phyloP scores from a whole-genome alignment of 1,140 invertebrate species.

The Planococcus citri region DNA sequence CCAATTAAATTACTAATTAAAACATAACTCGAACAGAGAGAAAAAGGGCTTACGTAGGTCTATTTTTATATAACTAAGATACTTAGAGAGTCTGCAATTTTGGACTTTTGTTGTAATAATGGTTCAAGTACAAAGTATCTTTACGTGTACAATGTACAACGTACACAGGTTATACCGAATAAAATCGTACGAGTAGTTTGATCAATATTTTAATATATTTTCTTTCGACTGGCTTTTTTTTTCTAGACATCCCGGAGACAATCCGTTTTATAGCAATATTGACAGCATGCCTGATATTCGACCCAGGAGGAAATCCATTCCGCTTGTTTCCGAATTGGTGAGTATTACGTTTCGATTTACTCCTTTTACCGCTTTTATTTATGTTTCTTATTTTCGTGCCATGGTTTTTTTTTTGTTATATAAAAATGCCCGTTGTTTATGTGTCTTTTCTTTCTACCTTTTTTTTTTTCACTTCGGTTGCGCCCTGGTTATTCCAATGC shows the following conservation, averaged over 20 bases:
- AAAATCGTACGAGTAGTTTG: background rate
- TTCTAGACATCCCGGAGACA: conserved; percentile 78
- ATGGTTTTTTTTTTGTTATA: background rate
- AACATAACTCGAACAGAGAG: too few species aligned
- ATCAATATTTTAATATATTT: background rate
- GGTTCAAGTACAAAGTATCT: too few species aligned
- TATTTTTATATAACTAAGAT: too few species aligned
- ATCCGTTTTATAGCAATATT: conserved; percentile 98
- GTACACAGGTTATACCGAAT: too few species aligned
- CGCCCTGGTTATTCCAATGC: too few species aligned
- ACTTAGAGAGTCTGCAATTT: too few species aligned
- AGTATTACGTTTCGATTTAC: conserved; percentile 38
- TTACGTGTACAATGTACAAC: too few species aligned
- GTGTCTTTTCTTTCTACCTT: background rate
- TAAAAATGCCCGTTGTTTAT: conserved; percentile 1
- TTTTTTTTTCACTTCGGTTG: too few species aligned
- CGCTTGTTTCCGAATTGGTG: conserved; percentile 97
- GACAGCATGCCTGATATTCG: conserved; percentile 99
- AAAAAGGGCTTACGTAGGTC: too few species aligned
- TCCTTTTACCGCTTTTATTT: conserved; percentile 18
- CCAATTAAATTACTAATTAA: too few species aligned
- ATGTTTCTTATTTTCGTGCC: background rate
- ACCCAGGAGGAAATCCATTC: conserved; percentile 89
- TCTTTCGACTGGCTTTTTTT: conserved; percentile 14
- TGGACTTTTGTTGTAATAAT: too few species aligned